Percentiles rank a stretch among this genome's conserved stretches.
Evolutionary conservation across 64 coral and sea anemone genomes (phyloP).

Genomic region (Catalaphyllia jardinei): DNA sequence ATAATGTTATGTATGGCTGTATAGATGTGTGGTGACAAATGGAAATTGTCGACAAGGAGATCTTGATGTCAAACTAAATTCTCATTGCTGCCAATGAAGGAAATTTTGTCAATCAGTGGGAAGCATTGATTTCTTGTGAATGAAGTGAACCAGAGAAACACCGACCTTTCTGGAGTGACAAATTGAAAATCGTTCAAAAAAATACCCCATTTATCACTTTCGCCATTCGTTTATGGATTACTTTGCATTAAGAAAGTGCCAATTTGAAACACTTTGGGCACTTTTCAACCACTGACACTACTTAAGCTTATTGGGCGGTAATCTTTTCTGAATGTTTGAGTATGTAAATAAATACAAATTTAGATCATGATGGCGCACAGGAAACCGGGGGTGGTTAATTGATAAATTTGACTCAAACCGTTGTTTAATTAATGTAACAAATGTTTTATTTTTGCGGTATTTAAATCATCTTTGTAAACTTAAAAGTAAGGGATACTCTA

Average conservation of each 20-base stretch:
- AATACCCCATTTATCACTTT: too few relatives aligned
- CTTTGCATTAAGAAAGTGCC: background rate
- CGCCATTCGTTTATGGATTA: too few relatives aligned
- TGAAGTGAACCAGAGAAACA: background rate
- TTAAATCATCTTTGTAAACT: background rate
- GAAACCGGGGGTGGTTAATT: slow-evolving; percentile 3
- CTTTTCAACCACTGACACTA: background rate
- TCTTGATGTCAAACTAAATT: background rate
- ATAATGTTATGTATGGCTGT: too few relatives aligned
- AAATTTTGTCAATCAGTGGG: background rate
- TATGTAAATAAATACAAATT: background rate
- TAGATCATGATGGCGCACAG: background rate
- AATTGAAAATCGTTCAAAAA: too few relatives aligned
- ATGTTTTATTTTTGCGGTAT: background rate
- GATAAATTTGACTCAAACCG: slow-evolving; percentile 16
- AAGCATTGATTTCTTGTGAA: background rate
- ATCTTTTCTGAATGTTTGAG: background rate
- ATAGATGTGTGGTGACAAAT: too few relatives aligned
- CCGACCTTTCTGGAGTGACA: too few relatives aligned
- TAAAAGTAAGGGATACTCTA: background rate
- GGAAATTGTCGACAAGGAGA: background rate
- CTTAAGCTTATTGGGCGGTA: background rate
- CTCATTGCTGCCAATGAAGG: background rate
- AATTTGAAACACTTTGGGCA: background rate
- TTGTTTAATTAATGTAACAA: background rate